phyloP scores from a whole-genome alignment of 2,888 invertebrate species.

The Andrena fulva region DNA sequence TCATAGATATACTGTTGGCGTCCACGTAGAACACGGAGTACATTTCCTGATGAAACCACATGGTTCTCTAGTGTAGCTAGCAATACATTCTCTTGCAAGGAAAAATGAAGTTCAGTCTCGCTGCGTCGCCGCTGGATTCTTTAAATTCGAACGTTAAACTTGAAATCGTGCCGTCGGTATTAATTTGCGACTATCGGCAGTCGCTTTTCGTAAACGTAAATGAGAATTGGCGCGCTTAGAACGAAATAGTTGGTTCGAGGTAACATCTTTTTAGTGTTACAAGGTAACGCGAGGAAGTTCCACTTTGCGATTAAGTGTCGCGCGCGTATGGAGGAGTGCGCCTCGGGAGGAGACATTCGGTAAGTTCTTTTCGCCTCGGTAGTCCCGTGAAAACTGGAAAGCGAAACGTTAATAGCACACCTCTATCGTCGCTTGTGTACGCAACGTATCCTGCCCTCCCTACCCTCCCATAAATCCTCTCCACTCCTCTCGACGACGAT shows the following conservation, averaged over 20 bases:
- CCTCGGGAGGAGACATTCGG: neutral
- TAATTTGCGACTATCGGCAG: neutral
- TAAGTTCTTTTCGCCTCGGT: slow-evolving; percentile 62
- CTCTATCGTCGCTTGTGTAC: slow-evolving; percentile 63
- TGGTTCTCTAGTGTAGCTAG: slow-evolving; percentile 43
- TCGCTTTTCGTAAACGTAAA: neutral
- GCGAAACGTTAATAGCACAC: slow-evolving; percentile 74
- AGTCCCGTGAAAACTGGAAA: slow-evolving; percentile 80
- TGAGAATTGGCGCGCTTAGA: neutral
- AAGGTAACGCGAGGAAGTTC: neutral
- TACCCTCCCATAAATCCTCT: slow-evolving; percentile 53
- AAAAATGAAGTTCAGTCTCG: slow-evolving; percentile 5
- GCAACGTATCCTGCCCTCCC: slow-evolving; percentile 70
- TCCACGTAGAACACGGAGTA: slow-evolving; percentile 80
- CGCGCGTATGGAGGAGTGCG: neutral
- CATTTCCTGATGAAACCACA: slow-evolving; percentile 78
- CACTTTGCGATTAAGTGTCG: neutral
- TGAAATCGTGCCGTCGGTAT: neutral
- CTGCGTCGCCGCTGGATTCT: neutral
- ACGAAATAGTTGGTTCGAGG: neutral
- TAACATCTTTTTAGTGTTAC: neutral
- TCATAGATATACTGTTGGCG: slow-evolving; percentile 72
- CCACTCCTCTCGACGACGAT: slow-evolving; percentile 32
- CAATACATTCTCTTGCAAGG: neutral
- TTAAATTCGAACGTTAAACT: neutral